These are phyloP conservation scores for Frankliniella fusca DNA, from an alignment of 2,888 invertebrate species.

Conservation along the genomic window DNA sequence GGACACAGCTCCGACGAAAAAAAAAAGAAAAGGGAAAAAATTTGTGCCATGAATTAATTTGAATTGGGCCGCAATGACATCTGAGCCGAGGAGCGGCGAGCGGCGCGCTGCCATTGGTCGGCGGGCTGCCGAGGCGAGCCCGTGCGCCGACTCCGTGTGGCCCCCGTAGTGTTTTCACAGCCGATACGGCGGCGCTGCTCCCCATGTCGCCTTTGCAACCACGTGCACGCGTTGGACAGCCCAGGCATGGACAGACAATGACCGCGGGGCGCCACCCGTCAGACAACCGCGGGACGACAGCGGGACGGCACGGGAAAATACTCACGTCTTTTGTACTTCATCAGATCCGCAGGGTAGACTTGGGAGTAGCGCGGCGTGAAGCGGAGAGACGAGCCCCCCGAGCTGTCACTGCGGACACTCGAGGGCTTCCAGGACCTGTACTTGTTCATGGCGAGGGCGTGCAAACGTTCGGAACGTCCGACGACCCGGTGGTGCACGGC, in stretches of 20 bases:
- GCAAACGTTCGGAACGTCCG: not conserved
- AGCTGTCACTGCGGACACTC: constrained; percentile 7
- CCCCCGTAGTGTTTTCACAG: constrained; percentile 20
- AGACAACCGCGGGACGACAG: not conserved
- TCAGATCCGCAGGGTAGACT: constrained; percentile 1
- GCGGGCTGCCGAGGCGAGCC: not conserved
- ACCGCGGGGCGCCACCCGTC: not conserved
- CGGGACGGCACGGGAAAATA: not conserved
- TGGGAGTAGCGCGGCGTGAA: not conserved
- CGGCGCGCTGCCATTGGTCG: not conserved
- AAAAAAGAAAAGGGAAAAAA: not conserved
- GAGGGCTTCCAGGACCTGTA: not conserved
- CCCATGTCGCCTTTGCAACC: not conserved
- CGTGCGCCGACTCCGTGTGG: constrained; percentile 2
- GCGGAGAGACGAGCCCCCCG: not conserved
- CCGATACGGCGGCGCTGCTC: not conserved
- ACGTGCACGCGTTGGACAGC: not conserved
- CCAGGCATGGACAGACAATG: not conserved
- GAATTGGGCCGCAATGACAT: constrained; percentile 9
- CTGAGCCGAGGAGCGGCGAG: not conserved
- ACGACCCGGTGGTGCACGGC: not conserved
- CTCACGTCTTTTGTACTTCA: constrained; percentile 3
- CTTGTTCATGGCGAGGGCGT: not conserved
- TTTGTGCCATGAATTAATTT: not conserved
- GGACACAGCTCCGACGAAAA: not conserved